Evolutionary conservation across 2,113 vertebrate species (phyloP).

Genomic region (Upupa epops): DNA sequence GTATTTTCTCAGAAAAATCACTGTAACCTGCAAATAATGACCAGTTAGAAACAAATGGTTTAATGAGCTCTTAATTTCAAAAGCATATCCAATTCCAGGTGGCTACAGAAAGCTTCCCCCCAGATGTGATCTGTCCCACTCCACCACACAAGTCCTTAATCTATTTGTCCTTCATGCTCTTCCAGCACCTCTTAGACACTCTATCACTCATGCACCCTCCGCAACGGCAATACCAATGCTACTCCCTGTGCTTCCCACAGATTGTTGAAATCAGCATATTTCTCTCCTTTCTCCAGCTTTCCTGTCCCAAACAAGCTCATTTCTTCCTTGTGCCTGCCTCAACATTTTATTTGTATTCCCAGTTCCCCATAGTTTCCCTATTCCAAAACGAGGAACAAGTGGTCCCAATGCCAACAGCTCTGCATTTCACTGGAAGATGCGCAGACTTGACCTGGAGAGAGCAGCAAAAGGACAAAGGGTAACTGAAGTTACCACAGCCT

Average conservation of each 20-base stretch:
- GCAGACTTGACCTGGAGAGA: neutral
- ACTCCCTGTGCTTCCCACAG: fast-evolving
- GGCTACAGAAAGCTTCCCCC: neutral
- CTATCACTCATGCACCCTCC: neutral
- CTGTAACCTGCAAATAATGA: fast-evolving
- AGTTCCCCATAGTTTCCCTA: neutral
- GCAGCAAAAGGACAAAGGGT: fast-evolving
- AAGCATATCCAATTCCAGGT: neutral
- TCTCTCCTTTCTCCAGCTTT: neutral
- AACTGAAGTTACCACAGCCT: neutral
- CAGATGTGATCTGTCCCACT: neutral
- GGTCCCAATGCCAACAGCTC: neutral
- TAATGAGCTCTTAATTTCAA: neutral
- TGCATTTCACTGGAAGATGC: neutral
- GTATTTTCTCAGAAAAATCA: neutral
- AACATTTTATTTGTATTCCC: neutral
- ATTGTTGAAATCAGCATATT: neutral
- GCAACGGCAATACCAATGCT: fast-evolving
- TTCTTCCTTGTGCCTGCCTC: neutral
- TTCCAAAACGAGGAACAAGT: neutral
- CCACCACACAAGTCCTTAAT: neutral
- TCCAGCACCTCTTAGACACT: neutral
- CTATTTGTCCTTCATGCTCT: neutral
- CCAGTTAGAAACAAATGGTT: neutral
- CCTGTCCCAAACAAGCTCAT: neutral